Conservation (phyloP, 2,797 vertebrate species). For the Arrhamphus sclerolepis region DNA sequence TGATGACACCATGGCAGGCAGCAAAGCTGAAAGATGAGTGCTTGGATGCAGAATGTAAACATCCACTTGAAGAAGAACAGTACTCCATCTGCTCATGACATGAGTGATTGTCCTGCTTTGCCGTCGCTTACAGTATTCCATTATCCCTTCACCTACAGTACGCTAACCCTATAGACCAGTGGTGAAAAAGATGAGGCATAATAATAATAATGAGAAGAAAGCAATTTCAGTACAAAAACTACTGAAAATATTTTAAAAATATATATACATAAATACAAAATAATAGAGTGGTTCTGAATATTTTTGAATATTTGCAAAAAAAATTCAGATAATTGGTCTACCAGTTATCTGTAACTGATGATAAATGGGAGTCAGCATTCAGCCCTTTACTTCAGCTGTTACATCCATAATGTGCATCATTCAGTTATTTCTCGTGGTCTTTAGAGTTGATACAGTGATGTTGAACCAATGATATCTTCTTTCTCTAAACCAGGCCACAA, state of each 20-base stretch:
- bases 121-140: too few species aligned
- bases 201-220: constrained; percentile 23
- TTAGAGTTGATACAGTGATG: constrained; percentile 1
- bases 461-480: constrained; percentile 43
- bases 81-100: constrained; percentile 44
- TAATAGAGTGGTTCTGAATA: constrained; percentile 4
- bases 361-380: too few species aligned
- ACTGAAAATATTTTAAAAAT: constrained; percentile 6
- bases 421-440: constrained; percentile 8
- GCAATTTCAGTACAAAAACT: not conserved
- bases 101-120: constrained; percentile 9
- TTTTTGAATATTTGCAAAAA: constrained; percentile 15
- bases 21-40: constrained; percentile 32
- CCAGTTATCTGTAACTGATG: constrained; percentile 6
- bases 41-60: constrained; percentile 49
- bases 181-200: constrained; percentile 9
- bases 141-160: not conserved
- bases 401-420: constrained; percentile 7
- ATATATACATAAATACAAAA: not conserved
- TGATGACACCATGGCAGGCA: constrained; percentile 42
- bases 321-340: not conserved
- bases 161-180: constrained; percentile 19
- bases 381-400: not conserved
- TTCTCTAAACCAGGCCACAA: constrained; percentile 84
- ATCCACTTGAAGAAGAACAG: constrained; percentile 36